Evolutionary conservation across 2,888 invertebrate genomes (phyloP).

Genomic region (Eubasilissa splendida): DNA sequence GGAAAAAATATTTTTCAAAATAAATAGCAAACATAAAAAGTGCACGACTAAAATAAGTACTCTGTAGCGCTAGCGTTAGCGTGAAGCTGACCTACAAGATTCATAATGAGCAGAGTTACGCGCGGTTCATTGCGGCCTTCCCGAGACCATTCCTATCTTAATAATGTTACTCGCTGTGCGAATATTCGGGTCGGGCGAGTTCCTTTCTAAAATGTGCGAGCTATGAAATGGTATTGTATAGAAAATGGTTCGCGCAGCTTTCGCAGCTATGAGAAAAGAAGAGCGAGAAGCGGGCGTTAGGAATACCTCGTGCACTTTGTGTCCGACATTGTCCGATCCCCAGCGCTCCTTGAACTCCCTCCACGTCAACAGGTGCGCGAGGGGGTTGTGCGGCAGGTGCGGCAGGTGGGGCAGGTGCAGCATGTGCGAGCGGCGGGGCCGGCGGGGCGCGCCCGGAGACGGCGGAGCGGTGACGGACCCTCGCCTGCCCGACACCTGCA

Average conservation of each 20-base stretch:
- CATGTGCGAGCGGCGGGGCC: slow-evolving; percentile 41
- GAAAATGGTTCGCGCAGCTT: too few species aligned
- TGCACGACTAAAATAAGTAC: too few species aligned
- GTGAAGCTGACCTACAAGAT: not conserved
- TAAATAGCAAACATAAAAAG: too few species aligned
- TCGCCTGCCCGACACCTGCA: slow-evolving; percentile 63
- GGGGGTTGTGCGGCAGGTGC: slow-evolving; percentile 52
- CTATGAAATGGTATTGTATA: too few species aligned
- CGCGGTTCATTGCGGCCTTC: not conserved
- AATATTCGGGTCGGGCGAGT: too few species aligned
- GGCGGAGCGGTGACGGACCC: slow-evolving; percentile 71
- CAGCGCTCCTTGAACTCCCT: slow-evolving; percentile 55
- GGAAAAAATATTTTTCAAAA: too few species aligned
- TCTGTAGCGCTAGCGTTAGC: not conserved
- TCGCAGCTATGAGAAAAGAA: not conserved
- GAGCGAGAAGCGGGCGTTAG: not conserved
- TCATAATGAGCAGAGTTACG: not conserved
- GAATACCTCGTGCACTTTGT: slow-evolving; percentile 54
- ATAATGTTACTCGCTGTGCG: too few species aligned
- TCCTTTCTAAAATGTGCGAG: too few species aligned
- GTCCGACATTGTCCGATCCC: slow-evolving; percentile 52
- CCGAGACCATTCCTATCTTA: not conserved
- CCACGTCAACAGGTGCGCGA: slow-evolving; percentile 55
- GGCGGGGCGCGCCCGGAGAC: slow-evolving; percentile 67
- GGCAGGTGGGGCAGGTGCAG: slow-evolving; percentile 52